Evolutionary conservation across 2,797 vertebrate genomes (phyloP), one percentile per base, ranked within the genome.

Genomic region (Varecia variegata): DNA sequence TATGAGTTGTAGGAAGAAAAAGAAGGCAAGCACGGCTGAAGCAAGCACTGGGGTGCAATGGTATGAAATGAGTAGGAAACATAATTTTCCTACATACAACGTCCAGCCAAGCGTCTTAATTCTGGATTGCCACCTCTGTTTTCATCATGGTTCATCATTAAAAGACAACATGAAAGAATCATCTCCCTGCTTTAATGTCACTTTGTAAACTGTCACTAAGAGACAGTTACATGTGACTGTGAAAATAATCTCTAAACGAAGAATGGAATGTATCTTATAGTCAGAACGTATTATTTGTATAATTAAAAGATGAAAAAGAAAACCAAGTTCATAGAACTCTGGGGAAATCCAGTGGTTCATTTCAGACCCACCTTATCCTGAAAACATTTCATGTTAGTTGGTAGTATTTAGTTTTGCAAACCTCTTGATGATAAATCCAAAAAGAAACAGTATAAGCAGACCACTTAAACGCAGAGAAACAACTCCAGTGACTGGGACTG

Each of bases 201-300:
- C 58, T 86, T 68, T 67, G 43, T 56, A 94, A 90, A 86, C 25
- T 35, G 56, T 56, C 56, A 86, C 25, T 62, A 82, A n/a, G 70
- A 67, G 58, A 93, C 93, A 92, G 43, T 91, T 74, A 74, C 21
- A 86, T 13, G 18, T 35, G 45, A 83, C 18, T 60, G 25, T 58
- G 68, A 93, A 92, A 83, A 65, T 84, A 82, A 87, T 80, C 23
- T 73, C 68, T 81, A 80, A 93, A 85, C 17, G 70, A 74, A 93
- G 38, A 90, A 93, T 45, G 23, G n/a, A 93, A 91, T 40, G 23
- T 56, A 45, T 86, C 54, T 92, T 82, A 82, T 2, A 74, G 43
- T 79, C 50, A 94, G 56, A 95, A n/a, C 77, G 10, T 73, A 86
- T 77, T 93, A 89, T 40, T 60, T 88, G 50, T 67, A 79, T 76